Evolutionary conservation across 2,113 vertebrate genomes (phyloP), one percentile per base, ranked within the genome.

Genomic region (Siniperca knerii): DNA sequence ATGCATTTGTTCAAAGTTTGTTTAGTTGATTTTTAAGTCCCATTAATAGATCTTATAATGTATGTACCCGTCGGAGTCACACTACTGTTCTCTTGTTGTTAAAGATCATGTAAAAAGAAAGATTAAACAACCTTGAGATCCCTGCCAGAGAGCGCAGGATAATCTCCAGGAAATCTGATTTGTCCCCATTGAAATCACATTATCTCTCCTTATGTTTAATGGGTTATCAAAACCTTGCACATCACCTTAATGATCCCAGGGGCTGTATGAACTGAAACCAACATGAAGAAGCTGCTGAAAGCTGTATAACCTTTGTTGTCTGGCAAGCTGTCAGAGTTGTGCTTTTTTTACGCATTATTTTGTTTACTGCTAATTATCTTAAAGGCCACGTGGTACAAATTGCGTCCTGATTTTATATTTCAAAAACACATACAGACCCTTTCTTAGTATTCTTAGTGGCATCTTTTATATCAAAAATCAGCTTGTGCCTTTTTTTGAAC

Each of bases 171-270:
- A 87, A 87, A 81, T 79, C 1, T 21, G 8, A 84, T 75, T 48
- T 90, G 44, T 72, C n/a, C 23, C n/a, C 64, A 29, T 46, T 79
- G 77, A 85, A 85, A 87, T 76, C 81, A 48, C 33, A 40, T 83
- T 80, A 77, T 52, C n/a, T 29, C 4, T 83, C 61, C 60, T 44
- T 13, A n/a, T 90, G 61, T 80, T 85, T 66, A 65, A 73, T 68
- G 76, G 44, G 13, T 40, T 40, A 67, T 80, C 68, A 77, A 46
- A 85, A 29, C 66, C 65, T 80, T 23, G 77, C 69, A 55, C 48
- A 29, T 86, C 73, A 70, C 79, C 29, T 50, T 76, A 66, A 84
- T 58, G 70, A 83, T 44, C 13, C 23, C n/a, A 4, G 44, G n/a
- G 10, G 2, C 42, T 55, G 55, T 20, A 40, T 21, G 52, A 75